Conservation (phyloP, 2,888 invertebrate species). For the Sinelater perroti region DNA sequence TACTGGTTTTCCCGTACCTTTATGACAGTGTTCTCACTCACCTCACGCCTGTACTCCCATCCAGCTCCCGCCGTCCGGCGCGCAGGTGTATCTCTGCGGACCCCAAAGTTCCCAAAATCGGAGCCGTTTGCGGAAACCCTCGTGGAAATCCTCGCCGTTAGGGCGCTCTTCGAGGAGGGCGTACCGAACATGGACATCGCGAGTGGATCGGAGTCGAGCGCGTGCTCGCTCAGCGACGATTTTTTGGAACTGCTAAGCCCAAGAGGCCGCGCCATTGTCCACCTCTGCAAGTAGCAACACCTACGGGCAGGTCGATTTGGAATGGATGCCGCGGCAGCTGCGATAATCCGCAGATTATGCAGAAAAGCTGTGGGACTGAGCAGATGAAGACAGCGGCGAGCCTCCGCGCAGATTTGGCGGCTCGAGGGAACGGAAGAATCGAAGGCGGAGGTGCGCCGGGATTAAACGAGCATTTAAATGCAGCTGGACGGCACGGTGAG, state of each 20-base stretch:
- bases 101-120: background rate
- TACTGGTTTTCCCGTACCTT: too few relatives aligned
- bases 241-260: constrained; percentile 6
- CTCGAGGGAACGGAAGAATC: background rate
- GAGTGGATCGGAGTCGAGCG: background rate
- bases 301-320: constrained; percentile 10
- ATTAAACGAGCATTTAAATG: background rate
- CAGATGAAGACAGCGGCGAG: background rate
- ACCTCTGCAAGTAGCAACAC: constrained; percentile 10
- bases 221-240: constrained; percentile 1
- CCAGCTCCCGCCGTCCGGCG: background rate
- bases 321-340: constrained; percentile 9
- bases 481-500: background rate
- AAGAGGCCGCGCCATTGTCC: constrained; percentile 2
- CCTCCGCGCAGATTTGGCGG: background rate
- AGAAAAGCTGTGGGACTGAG: background rate
- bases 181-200: background rate
- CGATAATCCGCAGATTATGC: constrained; percentile 4
- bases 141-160: background rate
- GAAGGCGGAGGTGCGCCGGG: background rate
- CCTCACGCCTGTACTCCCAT: background rate
- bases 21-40: too few relatives aligned
- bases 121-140: background rate
- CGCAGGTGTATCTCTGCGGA: background rate
- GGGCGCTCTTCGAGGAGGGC: background rate